Percentiles rank a stretch among this genome's conserved stretches.
These are phyloP conservation scores for Meganola albula DNA, from an alignment of 2,888 invertebrate species.

Conservation along the genomic window DNA sequence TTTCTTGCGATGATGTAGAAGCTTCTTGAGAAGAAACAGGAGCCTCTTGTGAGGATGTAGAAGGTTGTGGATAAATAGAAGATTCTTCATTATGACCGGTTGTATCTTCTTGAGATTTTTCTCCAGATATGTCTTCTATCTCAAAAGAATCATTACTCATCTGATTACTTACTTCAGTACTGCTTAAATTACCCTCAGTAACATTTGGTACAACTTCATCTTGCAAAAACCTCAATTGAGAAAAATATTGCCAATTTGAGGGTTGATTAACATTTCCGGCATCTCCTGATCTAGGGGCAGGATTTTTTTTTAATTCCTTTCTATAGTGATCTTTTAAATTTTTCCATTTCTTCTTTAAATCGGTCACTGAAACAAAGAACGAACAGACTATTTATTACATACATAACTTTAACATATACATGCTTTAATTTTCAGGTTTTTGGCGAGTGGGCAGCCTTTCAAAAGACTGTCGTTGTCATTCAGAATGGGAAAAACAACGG, in stretches of 20 bases:
- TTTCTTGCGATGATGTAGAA: conserved; percentile 16
- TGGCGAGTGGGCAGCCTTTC: conserved; percentile 15
- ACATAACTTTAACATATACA: conserved; percentile 10
- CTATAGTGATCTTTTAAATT: conserved; percentile 19
- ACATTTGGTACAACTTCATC: conserved; percentile 14
- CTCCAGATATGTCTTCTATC: conserved; percentile 12
- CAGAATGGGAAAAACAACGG: conserved; percentile 18
- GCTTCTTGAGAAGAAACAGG: conserved; percentile 9
- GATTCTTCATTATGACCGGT: conserved; percentile 18
- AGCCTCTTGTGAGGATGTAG: conserved; percentile 13
- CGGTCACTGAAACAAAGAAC: conserved; percentile 14
- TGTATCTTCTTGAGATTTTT: conserved; percentile 18
- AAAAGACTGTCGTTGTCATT: conserved; percentile 16
- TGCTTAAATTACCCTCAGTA: conserved; percentile 16
- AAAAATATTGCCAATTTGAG: conserved; percentile 18
- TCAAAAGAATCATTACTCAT: conserved; percentile 18
- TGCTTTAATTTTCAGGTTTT: conserved; percentile 20
- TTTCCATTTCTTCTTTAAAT: conserved; percentile 23
- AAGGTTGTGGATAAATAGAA: conserved; percentile 18
- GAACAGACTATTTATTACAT: conserved; percentile 6
- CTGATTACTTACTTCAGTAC: conserved; percentile 12
- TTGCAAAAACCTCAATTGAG: conserved; percentile 17
- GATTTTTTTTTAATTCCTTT: conserved; percentile 23
- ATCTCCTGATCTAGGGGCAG: conserved; percentile 19
- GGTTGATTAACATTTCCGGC: conserved; percentile 13